Conservation (phyloP, 2,888 invertebrate species). For the Nasonovia ribisnigri region DNA sequence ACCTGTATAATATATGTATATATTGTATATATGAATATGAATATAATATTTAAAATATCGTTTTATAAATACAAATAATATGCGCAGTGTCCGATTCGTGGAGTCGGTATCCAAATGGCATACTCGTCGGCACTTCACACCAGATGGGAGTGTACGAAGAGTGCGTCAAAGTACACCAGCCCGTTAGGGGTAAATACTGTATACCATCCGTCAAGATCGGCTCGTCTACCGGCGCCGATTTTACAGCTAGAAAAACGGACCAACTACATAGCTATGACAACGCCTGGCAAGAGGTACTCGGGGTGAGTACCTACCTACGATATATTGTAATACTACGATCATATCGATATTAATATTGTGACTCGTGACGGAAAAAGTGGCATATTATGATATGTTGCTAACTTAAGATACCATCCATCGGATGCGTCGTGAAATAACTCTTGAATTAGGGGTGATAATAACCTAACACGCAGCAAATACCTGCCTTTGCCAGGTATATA, state of each 20-base stretch:
- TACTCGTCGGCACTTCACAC: constrained; percentile 1
- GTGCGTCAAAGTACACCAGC: constrained; percentile 26
- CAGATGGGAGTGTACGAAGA: constrained; percentile 56
- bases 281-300: constrained; percentile 42
- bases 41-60: background rate
- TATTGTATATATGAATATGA: background rate
- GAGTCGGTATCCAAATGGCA: constrained; percentile 47
- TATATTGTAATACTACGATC: background rate
- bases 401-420: background rate
- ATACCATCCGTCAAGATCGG: background rate
- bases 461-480: background rate
- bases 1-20: background rate
- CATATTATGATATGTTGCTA: background rate
- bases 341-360: background rate
- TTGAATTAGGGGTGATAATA: background rate
- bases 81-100: constrained; percentile 45
- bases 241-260: background rate
- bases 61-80: background rate
- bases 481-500: background rate
- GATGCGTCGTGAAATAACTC: background rate
- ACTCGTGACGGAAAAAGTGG: background rate
- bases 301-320: background rate
- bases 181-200: constrained; percentile 41
- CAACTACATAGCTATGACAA: background rate
- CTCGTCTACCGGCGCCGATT: background rate